phyloP scores from a whole-genome alignment of 2,797 vertebrate species.

The Pygocentrus nattereri region DNA sequence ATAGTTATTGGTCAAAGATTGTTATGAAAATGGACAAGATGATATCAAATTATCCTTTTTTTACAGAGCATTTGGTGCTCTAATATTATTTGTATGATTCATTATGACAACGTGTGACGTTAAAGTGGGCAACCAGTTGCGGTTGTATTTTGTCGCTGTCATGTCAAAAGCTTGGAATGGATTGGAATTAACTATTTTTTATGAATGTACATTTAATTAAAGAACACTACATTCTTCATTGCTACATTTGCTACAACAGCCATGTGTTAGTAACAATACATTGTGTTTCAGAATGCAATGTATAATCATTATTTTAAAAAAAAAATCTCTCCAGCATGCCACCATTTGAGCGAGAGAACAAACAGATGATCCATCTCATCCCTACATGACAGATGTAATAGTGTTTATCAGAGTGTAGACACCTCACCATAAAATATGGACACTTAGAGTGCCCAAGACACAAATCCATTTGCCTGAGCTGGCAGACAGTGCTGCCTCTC shows the following conservation, averaged over 20 bases:
- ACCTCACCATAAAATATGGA: slow-evolving; percentile 68
- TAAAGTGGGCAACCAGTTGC: neutral
- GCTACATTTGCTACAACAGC: no score
- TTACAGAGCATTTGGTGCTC: neutral
- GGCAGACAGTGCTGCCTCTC: no score
- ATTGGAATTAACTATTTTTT: neutral
- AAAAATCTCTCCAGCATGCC: slow-evolving; percentile 74
- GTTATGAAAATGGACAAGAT: neutral
- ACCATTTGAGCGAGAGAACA: slow-evolving; percentile 67
- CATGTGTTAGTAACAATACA: neutral
- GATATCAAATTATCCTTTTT: neutral
- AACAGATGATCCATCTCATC: slow-evolving; percentile 75
- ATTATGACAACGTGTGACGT: neutral
- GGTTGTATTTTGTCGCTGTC: neutral
- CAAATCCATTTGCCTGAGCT: slow-evolving; percentile 37
- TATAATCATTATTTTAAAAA: slow-evolving; percentile 38
- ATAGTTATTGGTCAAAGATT: neutral
- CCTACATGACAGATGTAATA: slow-evolving; percentile 64
- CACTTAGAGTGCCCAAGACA: slow-evolving; percentile 63
- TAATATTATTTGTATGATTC: neutral
- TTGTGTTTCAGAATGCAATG: neutral
- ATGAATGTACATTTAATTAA: no score
- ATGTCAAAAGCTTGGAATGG: no score
- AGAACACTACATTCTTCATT: no score
- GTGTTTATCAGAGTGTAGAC: slow-evolving; percentile 73